phyloP scores from a whole-genome alignment of 2,797 vertebrate genomes.

The Buphagus erythrorhynchus region DNA sequence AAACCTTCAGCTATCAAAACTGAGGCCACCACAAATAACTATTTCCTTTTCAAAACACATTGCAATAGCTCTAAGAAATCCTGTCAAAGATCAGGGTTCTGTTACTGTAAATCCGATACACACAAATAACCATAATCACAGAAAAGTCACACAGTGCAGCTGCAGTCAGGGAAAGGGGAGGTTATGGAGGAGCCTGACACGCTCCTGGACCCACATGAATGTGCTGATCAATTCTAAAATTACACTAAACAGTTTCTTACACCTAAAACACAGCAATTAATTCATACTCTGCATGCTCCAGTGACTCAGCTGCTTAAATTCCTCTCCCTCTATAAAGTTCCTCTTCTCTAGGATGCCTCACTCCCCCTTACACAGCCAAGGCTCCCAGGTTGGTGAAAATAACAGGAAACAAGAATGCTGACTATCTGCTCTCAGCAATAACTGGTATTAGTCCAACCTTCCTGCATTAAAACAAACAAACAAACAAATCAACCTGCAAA shows the following conservation, averaged over 20 bases:
- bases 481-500: background rate
- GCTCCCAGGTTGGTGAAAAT: background rate
- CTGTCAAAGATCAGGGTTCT: background rate
- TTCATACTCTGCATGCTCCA: background rate
- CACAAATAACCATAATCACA: background rate
- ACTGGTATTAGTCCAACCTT: background rate
- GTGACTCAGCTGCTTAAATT: background rate
- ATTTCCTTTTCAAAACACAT: background rate
- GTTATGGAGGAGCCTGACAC: background rate
- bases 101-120: background rate
- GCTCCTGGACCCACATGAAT: background rate
- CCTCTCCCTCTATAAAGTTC: background rate
- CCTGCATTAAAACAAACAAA: background rate
- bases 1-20: background rate
- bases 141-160: background rate
- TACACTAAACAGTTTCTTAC: background rate
- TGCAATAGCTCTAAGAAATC: background rate
- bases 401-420: background rate
- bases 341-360: background rate
- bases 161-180: background rate
- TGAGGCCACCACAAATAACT: background rate
- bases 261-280: background rate
- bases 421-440: background rate
- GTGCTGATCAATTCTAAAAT: background rate
- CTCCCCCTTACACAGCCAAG: background rate